phyloP scores from a whole-genome alignment of 2,797 vertebrate genomes.

The Thamnophis elegans region DNA sequence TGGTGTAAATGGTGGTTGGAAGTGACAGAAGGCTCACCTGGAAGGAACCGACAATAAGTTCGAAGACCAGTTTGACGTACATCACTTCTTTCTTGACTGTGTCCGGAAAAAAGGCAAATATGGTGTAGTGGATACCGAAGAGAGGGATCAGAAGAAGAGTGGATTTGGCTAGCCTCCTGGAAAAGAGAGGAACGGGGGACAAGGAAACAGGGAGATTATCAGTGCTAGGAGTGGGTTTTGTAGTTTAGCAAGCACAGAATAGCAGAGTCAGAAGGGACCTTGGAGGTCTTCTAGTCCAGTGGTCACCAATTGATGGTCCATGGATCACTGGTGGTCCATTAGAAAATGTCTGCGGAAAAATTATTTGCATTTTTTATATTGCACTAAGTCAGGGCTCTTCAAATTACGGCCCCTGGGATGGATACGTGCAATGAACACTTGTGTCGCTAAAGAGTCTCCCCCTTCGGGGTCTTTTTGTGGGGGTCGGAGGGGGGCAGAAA shows the following conservation, averaged over 20 bases:
- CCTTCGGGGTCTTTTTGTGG: too few species aligned
- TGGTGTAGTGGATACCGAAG: constrained; percentile 92
- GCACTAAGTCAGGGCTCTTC: too few species aligned
- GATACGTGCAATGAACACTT: too few species aligned
- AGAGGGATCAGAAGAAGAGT: constrained; percentile 94
- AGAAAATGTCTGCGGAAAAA: too few species aligned
- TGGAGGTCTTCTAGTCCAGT: neutral
- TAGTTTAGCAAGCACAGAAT: neutral
- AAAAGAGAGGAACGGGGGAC: constrained; percentile 24
- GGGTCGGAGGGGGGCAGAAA: too few species aligned
- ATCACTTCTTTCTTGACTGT: constrained; percentile 79
- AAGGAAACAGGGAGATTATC: neutral
- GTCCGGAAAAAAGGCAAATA: constrained; percentile 94
- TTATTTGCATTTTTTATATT: too few species aligned
- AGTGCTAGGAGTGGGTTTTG: neutral
- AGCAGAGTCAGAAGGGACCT: neutral
- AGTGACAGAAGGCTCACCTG: constrained; percentile 77
- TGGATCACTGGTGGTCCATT: too few species aligned
- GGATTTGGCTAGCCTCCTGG: constrained; percentile 93
- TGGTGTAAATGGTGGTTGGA: neutral
- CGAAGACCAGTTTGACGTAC: constrained; percentile 84
- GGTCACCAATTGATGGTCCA: too few species aligned
- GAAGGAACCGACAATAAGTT: constrained; percentile 92
- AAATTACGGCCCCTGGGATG: too few species aligned
- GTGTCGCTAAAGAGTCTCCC: too few species aligned